Evolutionary conservation across 2,113 vertebrate genomes (phyloP).

Genomic region (Cavia porcellus): DNA sequence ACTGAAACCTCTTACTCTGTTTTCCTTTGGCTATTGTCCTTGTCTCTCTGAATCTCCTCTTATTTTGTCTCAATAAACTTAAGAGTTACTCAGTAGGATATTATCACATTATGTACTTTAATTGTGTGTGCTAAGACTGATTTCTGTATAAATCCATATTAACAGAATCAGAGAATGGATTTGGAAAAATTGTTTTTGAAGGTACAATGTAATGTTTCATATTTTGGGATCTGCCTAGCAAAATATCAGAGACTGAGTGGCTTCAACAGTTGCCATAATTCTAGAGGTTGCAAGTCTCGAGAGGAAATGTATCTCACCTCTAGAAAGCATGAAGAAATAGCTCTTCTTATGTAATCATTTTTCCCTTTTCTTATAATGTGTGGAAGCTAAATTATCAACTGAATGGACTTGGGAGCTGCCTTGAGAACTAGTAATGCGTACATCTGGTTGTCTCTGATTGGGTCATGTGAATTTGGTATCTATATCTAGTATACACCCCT

Average conservation of each 20-base stretch:
- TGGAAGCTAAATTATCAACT: background rate
- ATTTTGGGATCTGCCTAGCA: background rate
- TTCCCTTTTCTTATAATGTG: background rate
- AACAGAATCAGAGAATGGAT: background rate
- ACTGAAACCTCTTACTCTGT: background rate
- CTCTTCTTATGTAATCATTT: too few species aligned
- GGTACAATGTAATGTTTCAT: background rate
- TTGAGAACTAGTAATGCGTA: background rate
- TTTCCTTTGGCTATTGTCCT: background rate
- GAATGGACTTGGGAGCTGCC: background rate
- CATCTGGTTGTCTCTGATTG: background rate
- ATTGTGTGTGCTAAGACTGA: background rate
- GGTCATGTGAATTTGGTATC: background rate
- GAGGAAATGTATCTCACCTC: background rate
- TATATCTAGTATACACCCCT: background rate
- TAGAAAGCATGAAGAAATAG: background rate
- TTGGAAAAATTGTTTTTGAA: background rate
- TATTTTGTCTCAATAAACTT: background rate
- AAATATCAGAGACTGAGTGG: background rate
- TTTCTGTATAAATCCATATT: background rate
- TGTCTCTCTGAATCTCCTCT: background rate
- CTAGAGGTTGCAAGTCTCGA: background rate
- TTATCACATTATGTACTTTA: background rate
- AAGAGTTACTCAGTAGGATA: fast-evolving
- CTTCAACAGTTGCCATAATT: background rate